Evolutionary conservation across 2,113 vertebrate genomes (phyloP).

Genomic region (Catagonus wagneri): DNA sequence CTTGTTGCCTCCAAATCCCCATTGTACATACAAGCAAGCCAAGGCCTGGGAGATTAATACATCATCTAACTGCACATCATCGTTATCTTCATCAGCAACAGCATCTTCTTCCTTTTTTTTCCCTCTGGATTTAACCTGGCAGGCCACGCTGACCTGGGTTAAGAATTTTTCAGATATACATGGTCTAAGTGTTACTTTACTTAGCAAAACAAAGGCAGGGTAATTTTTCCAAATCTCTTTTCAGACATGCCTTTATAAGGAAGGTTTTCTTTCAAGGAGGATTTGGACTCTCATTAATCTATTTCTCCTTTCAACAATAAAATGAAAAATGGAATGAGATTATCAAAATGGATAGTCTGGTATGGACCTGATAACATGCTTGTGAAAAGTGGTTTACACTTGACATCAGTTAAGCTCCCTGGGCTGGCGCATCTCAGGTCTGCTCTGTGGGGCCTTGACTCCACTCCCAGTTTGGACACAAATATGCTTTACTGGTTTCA

Average conservation of each 20-base stretch:
- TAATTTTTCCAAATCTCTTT: constrained; percentile 83
- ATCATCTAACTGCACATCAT: background rate
- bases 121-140: constrained; percentile 81
- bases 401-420: constrained; percentile 84
- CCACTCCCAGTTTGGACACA: constrained; percentile 60
- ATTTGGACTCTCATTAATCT: constrained; percentile 87
- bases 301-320: constrained; percentile 85
- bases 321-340: constrained; percentile 88
- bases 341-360: constrained; percentile 86
- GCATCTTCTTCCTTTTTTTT: background rate
- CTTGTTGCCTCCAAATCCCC: background rate
- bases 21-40: background rate
- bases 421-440: constrained; percentile 78
- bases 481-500: constrained; percentile 77
- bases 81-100: background rate
- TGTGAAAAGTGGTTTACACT: constrained; percentile 86
- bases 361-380: constrained; percentile 83
- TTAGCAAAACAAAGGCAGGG: constrained; percentile 84
- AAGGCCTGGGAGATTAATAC: background rate
- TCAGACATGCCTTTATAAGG: constrained; percentile 86
- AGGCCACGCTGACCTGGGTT: constrained; percentile 78
- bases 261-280: constrained; percentile 77
- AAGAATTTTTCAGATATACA: constrained; percentile 86
- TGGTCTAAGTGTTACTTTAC: constrained; percentile 80
- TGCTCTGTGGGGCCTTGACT: constrained; percentile 75